Evolutionary conservation across 2,888 invertebrate species (phyloP).

Genomic region (Lapara coniferarum): DNA sequence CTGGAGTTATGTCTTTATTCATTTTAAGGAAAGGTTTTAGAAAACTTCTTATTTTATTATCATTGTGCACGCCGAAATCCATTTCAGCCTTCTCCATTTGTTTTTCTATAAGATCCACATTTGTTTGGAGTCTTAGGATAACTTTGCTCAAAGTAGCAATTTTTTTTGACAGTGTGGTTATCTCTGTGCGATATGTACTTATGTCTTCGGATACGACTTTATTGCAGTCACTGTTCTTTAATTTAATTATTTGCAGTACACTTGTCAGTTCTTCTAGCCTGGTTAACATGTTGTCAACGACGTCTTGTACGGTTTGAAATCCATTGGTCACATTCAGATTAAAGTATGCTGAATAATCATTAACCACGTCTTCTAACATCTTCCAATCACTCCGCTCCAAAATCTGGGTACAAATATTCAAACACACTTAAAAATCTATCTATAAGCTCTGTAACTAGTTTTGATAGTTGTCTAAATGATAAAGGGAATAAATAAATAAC

Average conservation of each 20-base stretch:
- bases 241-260: conserved; percentile 82
- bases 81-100: conserved; percentile 84
- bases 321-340: conserved; percentile 81
- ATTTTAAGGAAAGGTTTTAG: conserved; percentile 84
- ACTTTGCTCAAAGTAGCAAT: conserved; percentile 82
- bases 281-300: conserved; percentile 87
- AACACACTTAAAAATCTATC: conserved; percentile 66
- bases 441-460: conserved; percentile 64
- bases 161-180: conserved; percentile 79
- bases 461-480: conserved; percentile 64
- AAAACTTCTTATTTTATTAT: conserved; percentile 84
- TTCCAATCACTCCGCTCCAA: conserved; percentile 57
- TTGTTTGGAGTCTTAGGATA: conserved; percentile 74
- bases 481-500: conserved; percentile 58
- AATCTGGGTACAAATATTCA: conserved; percentile 77
- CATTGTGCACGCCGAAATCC: conserved; percentile 82
- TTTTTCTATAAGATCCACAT: conserved; percentile 83
- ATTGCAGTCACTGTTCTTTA: conserved; percentile 74
- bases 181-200: conserved; percentile 76
- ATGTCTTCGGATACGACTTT: conserved; percentile 80
- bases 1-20: conserved; percentile 48
- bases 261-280: conserved; percentile 86
- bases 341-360: conserved; percentile 82
- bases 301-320: conserved; percentile 84
- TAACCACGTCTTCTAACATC: conserved; percentile 81